Base-by-base conservation (phyloP, 37 sponge, comb jelly and placozoan genomes). In the Ianthella basta region DNA sequence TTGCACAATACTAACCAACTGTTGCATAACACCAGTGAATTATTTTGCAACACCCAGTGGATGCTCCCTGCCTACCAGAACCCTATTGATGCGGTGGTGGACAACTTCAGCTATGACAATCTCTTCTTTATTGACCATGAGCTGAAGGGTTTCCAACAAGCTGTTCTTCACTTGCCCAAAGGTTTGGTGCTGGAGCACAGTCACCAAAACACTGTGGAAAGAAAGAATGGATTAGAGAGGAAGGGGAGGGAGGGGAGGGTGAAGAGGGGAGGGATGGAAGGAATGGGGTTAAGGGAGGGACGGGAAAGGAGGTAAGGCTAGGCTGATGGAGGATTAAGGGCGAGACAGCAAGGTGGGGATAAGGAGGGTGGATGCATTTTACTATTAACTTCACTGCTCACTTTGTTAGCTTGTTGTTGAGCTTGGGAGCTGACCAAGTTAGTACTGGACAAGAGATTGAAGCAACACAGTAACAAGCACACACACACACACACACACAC, bases 191-290 rank as follows among this genome's bases (percentile, higher is more conserved):
- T 88, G 81, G 56, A 77, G 30, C 15, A 88, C 92, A 8, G 86
- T 88, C 56, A 91, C 88, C 36, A 86, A 29, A 21, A 88, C 35
- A 72, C 92, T 88, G 81, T 33, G 25, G 63, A n/a, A n/a, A n/a
- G n/a, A n/a, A n/a, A 44, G 50, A 8, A 44, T 24, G 4, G 82
- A 27, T 6, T 10, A 27, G 8, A 2, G 13, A 12, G 24, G 64
- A 61, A 61, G 64, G 29, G 29, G 24, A 10, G 29, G 24, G 29
- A 5, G 25, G 4, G 29, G 4, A 61, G 29, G 8, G 4, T 2
- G 29, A 12, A 5, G 64, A 61, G 29, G 24, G 64, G 64, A 61
- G 64, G 8, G 29, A 12, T 13, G 25, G 24, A 10, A 4, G 8
- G 64, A 61, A 10, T 3, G 64, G 64, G 4, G 29, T 2, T 27